phyloP scores from a whole-genome alignment of 1,140 invertebrate species.

The Pachyrhynchus sulphureomaculatus region DNA sequence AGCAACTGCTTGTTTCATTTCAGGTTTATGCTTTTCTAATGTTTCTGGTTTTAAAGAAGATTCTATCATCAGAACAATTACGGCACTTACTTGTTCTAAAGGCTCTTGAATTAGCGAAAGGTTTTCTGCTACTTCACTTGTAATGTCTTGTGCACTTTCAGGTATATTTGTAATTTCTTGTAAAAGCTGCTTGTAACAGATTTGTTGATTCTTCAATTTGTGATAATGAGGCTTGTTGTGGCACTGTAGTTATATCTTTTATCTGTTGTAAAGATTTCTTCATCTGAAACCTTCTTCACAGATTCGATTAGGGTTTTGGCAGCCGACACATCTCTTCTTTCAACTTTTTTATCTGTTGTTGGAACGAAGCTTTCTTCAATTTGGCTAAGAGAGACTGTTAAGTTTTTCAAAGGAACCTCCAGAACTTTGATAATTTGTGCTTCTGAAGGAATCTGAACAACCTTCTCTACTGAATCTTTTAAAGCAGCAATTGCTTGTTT shows the following conservation, averaged over 20 bases:
- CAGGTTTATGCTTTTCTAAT: conserved; percentile 6
- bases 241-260: neutral
- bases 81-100: conserved; percentile 1
- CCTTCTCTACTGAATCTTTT: conserved; percentile 11
- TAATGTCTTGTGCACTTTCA: conserved; percentile 7
- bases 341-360: neutral
- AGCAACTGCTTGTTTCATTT: conserved; percentile 21
- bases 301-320: neutral
- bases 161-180: neutral
- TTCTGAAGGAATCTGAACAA: conserved; percentile 8
- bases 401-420: neutral
- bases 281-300: neutral
- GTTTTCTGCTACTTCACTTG: neutral
- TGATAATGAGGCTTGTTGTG: neutral
- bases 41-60: neutral
- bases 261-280: neutral
- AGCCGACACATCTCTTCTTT: neutral
- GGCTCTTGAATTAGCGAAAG: neutral
- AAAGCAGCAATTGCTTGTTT: conserved; percentile 11
- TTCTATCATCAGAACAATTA: neutral
- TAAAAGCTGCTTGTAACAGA: conserved; percentile 3
- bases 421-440: conserved; percentile 10
- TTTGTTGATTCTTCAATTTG: conserved; percentile 8
- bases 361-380: neutral
- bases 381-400: neutral